These are phyloP conservation scores for Chrysopa pallens DNA, from an alignment of 1,140 invertebrate genomes.

Conservation along the genomic window DNA sequence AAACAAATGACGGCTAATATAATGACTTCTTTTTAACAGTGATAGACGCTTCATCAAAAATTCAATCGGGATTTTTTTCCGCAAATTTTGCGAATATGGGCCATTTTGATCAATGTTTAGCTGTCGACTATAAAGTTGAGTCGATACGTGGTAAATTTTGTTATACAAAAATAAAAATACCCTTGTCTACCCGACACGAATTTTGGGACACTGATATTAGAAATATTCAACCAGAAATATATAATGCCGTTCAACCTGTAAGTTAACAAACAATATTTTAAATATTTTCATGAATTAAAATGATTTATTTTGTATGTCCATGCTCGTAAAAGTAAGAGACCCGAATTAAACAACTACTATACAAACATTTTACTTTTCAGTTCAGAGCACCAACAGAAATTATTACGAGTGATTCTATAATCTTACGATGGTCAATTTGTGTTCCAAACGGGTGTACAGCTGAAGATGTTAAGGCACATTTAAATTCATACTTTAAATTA, in stretches of 20 bases:
- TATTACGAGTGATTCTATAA: too few relatives aligned
- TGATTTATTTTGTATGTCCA: too few relatives aligned
- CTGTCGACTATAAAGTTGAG: conserved; percentile 3
- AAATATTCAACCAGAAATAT: neutral
- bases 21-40: conserved; percentile 9
- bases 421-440: conserved; percentile 9
- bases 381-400: conserved; percentile 1
- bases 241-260: conserved; percentile 2
- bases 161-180: conserved; percentile 4
- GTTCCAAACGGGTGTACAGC: conserved; percentile 7
- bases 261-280: too few relatives aligned
- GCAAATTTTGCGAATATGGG: conserved; percentile 12
- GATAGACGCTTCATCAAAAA: conserved; percentile 13
- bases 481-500: neutral
- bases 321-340: too few relatives aligned
- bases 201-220: neutral
- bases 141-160: conserved; percentile 13
- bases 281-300: too few relatives aligned
- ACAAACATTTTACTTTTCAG: neutral
- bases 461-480: conserved; percentile 4
- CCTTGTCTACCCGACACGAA: neutral
- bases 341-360: too few relatives aligned
- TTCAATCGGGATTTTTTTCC: conserved; percentile 10
- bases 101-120: conserved; percentile 12
- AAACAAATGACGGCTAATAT: too few relatives aligned